These are phyloP conservation scores for Pipistrellus kuhlii DNA, from an alignment of 2,797 vertebrate species.

Conservation along the genomic window DNA sequence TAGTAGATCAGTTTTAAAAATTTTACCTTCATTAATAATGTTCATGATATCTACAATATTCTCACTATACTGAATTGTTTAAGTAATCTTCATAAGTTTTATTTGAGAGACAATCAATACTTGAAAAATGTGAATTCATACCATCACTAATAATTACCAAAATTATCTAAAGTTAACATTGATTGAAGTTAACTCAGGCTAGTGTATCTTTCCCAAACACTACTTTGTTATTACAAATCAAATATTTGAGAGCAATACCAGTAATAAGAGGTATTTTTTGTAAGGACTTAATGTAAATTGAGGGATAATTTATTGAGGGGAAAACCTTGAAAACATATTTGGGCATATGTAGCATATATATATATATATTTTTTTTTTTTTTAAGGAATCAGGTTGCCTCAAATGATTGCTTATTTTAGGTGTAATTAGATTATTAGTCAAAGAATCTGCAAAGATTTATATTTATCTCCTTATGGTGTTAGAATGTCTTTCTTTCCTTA, in stretches of 20 bases:
- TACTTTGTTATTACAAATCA: constrained; percentile 46
- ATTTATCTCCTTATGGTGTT: constrained; percentile 40
- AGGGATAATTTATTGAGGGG: neutral
- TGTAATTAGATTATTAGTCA: constrained; percentile 36
- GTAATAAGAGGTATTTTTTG: constrained; percentile 27
- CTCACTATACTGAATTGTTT: constrained; percentile 3
- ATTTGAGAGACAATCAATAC: neutral
- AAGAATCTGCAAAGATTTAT: constrained; percentile 5
- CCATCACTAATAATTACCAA: neutral
- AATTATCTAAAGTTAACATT: constrained; percentile 35
- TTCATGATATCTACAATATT: constrained; percentile 11
- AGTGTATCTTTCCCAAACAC: constrained; percentile 46
- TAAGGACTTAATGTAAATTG: constrained; percentile 47
- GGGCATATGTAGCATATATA: neutral
- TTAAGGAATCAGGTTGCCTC: constrained; percentile 12
- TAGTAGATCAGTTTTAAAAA: constrained; percentile 16
- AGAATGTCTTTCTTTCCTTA: neutral
- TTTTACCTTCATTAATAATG: neutral
- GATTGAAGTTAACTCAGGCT: constrained; percentile 20
- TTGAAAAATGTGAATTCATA: neutral
- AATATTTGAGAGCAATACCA: constrained; percentile 35
- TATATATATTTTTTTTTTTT: no score
- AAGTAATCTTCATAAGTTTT: constrained; percentile 59
- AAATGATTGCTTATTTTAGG: constrained; percentile 38
- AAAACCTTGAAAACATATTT: constrained; percentile 37